Evolutionary conservation across 1,140 invertebrate genomes (phyloP), one percentile per base, ranked within the genome.

Genomic region (Globodera ellingtonae): DNA sequence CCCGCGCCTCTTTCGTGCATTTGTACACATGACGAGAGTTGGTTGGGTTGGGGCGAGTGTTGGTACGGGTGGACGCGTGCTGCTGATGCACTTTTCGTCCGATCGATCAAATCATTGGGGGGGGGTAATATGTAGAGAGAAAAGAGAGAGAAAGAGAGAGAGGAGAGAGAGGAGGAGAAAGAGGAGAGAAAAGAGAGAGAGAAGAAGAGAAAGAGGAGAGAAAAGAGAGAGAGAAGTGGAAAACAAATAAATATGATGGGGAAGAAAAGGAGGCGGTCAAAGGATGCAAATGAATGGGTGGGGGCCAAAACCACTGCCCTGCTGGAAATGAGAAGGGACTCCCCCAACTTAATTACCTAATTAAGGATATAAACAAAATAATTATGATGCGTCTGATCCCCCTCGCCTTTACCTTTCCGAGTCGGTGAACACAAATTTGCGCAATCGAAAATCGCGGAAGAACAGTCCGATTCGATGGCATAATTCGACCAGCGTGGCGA

Each of bases 341-440:
- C 35, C 35, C 35, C 35, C 35, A 35, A 35, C 3, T 35, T 35
- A 35, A 35, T 35, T 35, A 35, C 35, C 35, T 35, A 35, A 35
- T 35, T 35, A 35, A 35, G 35, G 35, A 35, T 35, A 35, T 35
- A 35, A 35, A 35, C 35, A 3, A 35, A 2, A 35, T 3, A 35
- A 35, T 35, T 35, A 35, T 35, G 35, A 35, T 35, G 35, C 35
- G 35, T 35, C 35, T 35, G 35, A 35, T 35, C 3, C 47, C 50
- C 69, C 50, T 65, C 44, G 13, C 21, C 92, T 93, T 93, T 91
- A 98, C 96, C 94, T 94, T 90, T 95, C 93, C 85, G 93, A 91
- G 91, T 98, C 94, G 72, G 94, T 93, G 91, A 98, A 98, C 86
- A 98, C 95, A 91, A 98, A 98, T 89, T 98, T 98, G 89, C 96